Base-by-base conservation (phyloP, 1,140 invertebrate species). In the Cecropterus lyciades region DNA sequence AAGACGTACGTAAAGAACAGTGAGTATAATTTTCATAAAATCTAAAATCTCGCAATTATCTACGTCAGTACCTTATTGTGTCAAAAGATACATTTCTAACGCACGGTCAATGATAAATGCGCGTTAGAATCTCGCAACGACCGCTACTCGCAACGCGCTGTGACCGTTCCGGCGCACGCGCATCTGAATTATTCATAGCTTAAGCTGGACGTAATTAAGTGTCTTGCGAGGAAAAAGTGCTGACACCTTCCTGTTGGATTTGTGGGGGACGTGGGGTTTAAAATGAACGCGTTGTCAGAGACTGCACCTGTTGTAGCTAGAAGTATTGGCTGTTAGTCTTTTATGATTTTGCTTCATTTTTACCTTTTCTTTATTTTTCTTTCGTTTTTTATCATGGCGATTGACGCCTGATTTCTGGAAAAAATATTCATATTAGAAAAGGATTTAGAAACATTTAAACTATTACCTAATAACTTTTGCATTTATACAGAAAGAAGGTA, bases 181-280 rank as follows among this genome's bases (percentile, higher is more conserved):
- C 78, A 80, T 65, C 65, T 87, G 85, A 87, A 85, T 87, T 73
- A 87, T 87, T 87, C 85, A 87, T 85, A 71, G 60, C 49, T 77
- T 67, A 69, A 65, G 63, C 49, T 80, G 73, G 72, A 77, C 75
- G 82, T 85, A 87, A 89, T 89, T 89, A 89, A 84, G 85, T 84
- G 87, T 89, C 87, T 89, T 87, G 75, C 67, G 65, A 74, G 73
- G 80, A 86, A 89, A 87, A 89, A 89, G 63, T 56, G 74, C 79
- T 81, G 84, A 83, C 85, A 87, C 82, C 82, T 80, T 84, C 85
- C 85, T 85, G 79, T 81, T 74, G 82, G 79, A 81, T 83, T 78
- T 76, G 70, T 75, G 64, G 64, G 56, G 57, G 49, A 70, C 51
- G 59, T 45, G 14, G 9, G 8, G 14, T 55, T 65, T 46, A 48